A percentile compares a stretch with the other conserved stretches of the same genome.
These are phyloP conservation scores for Echinarachnius parma DNA, from an alignment of 53 echinoderm and acorn worm genomes.

Conservation along the genomic window DNA sequence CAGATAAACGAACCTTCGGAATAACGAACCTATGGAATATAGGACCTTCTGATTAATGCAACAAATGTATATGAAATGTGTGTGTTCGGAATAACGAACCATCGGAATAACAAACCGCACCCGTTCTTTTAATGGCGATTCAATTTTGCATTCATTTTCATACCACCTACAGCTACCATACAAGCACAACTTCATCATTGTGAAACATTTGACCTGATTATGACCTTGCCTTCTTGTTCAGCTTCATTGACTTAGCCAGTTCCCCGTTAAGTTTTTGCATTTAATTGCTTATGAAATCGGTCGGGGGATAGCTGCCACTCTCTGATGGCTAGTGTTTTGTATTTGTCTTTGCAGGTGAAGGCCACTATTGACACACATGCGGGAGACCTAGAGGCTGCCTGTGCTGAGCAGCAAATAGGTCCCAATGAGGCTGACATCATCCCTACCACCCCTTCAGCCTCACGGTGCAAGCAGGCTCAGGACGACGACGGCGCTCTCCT, in stretches of 20 bases:
- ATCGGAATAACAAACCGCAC: too few relatives aligned
- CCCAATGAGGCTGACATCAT: background rate
- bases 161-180: constrained; percentile 5
- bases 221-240: too few relatives aligned
- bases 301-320: constrained; percentile 1
- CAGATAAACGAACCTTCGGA: too few relatives aligned
- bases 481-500: background rate
- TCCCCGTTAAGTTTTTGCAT: background rate
- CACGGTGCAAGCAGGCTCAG: background rate
- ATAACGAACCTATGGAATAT: too few relatives aligned
- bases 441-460: background rate
- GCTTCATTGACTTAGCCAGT: too few relatives aligned
- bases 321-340: background rate
- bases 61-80: too few relatives aligned
- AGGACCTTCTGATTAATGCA: too few relatives aligned
- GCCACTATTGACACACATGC: constrained; percentile 7
- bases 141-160: background rate
- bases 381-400: constrained; percentile 28
- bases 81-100: too few relatives aligned
- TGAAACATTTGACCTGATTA: too few relatives aligned
- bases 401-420: background rate
- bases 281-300: background rate
- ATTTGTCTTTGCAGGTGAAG: constrained; percentile 38
- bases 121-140: background rate
- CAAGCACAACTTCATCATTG: background rate